Evolutionary conservation across 2,797 vertebrate genomes (phyloP), one percentile per base, ranked within the genome.

Genomic region (Lutjanus argentimaculatus): DNA sequence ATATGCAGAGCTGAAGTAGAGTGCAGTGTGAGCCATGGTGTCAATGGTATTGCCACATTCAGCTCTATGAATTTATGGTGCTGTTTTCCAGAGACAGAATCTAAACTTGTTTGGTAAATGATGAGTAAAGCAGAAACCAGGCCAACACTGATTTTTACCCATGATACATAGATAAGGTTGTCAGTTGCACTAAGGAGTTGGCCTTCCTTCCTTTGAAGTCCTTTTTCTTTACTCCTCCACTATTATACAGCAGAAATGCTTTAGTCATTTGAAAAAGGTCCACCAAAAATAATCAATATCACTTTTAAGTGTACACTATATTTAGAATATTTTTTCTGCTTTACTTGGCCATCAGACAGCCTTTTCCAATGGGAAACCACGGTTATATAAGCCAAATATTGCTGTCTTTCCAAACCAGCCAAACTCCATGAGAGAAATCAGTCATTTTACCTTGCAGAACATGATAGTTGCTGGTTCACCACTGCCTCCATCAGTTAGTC

Each of bases 1-100:
- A 56, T 64, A 61, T 70, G 55, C 8, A 1, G 25, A 48, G 55
- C 43, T 62, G 66, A 72, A 61, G 22, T 62, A 49, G 42, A n/a
- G 56, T 73, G 42, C 40, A 53, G 49, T 77, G 70, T 72, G 53
- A 75, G 45, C 65, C 61, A 68, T 55, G 58, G 75, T 58, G 45
- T 40, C 30, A 80, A 67, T 13, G 63, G 8, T 68, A 4, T 48
- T 65, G 11, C 42, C 42, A 51, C 62, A 67, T 45, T 72, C 51
- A 80, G 59, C 53, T n/a, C n/a, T 8, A 19, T 63, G 21, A 46
- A 64, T 62, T 56, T 66, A 63, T 49, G 25, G 1, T 58, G 75
- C n/a, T 57, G 65, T 80, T 70, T 46, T 64, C 17, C 53, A 72
- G 25, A 62, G 45, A 42, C 30, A 19, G 10, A 68, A 61, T 77